Evolutionary conservation across 1,140 invertebrate species (phyloP), one percentile per base, ranked within the genome.

Genomic region (Xylocopa sonorina): DNA sequence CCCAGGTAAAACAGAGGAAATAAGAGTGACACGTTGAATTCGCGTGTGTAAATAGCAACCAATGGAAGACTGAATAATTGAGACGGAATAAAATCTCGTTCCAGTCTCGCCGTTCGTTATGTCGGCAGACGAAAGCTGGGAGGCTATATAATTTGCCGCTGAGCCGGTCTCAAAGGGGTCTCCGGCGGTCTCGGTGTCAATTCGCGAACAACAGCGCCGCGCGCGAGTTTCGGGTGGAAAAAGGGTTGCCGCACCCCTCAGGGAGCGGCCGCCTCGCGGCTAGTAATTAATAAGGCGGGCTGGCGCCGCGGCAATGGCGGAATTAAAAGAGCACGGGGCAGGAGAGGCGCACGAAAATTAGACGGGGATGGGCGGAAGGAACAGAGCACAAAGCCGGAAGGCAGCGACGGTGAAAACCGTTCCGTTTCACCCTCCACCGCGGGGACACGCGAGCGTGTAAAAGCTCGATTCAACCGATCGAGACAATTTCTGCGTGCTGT

Each of bases 281-380:
- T 46, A 57, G 51, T 71, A 57, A 71, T 71, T 71, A 71, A 71
- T 71, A 71, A 57, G 38, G 24, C 38, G 9, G 18, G 1, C 38
- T 18, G n/a, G 41, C 38, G 24, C 38, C 21, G 18, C 3, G n/a
- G 27, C 24, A n/a, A 24, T 57, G 27, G 18, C 51, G 38, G 43
- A 43, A 71, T 71, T 57, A 57, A 71, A 71, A 43, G 68, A 43
- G 51, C 29, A 7, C 16, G 18, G 2, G 18, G n/a, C n/a, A 9
- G 3, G 18, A 18, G 16, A 27, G 2, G 29, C 6, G 18, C 16
- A 32, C 10, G 27, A 57, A 57, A 32, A 57, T 57, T 32, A 32
- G 29, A 32, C 29, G 55, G 7, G 29, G 27, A n/a, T n/a, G n/a
- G 16, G 38, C 29, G 12, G 18, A 57, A 18, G 29, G 32, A 57